phyloP scores from a whole-genome alignment of 1,140 invertebrate genomes.

The Brachionus sp. region DNA sequence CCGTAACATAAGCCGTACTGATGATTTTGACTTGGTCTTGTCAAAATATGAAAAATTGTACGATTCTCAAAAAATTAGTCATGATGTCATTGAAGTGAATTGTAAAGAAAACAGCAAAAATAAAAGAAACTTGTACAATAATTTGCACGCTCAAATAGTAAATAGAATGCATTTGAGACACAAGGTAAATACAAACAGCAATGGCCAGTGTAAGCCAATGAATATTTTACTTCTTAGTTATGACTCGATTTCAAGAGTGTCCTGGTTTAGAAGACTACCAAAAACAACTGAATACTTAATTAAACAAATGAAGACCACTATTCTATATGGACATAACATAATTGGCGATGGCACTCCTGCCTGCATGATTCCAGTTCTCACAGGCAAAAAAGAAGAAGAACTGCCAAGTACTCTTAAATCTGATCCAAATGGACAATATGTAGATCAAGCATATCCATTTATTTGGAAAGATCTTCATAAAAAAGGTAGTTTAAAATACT shows the following conservation, averaged over 20 bases:
- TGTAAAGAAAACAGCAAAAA: neutral
- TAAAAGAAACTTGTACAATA: neutral
- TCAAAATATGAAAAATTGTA: neutral
- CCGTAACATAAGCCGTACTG: neutral
- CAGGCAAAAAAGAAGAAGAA: slow-evolving; percentile 77
- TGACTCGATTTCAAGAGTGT: slow-evolving; percentile 49
- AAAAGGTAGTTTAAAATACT: neutral
- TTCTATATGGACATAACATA: slow-evolving; percentile 81
- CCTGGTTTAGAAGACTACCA: slow-evolving; percentile 47
- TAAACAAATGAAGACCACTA: slow-evolving; percentile 62
- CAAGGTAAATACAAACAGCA: neutral
- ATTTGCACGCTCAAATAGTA: neutral
- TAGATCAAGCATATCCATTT: slow-evolving; percentile 62
- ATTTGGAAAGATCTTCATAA: slow-evolving; percentile 52
- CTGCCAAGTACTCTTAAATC: slow-evolving; percentile 70
- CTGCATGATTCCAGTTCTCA: slow-evolving; percentile 70
- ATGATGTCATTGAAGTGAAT: slow-evolving; percentile 6
- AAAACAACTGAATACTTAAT: slow-evolving; percentile 49
- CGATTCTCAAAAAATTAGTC: neutral
- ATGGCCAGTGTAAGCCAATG: neutral
- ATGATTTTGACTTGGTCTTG: neutral
- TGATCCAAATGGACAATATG: slow-evolving; percentile 55
- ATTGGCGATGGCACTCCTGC: slow-evolving; percentile 85
- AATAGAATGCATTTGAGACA: neutral
- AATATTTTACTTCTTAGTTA: slow-evolving; percentile 49